phyloP scores from a whole-genome alignment of 2,797 vertebrate species.

The Pristis pectinata region DNA sequence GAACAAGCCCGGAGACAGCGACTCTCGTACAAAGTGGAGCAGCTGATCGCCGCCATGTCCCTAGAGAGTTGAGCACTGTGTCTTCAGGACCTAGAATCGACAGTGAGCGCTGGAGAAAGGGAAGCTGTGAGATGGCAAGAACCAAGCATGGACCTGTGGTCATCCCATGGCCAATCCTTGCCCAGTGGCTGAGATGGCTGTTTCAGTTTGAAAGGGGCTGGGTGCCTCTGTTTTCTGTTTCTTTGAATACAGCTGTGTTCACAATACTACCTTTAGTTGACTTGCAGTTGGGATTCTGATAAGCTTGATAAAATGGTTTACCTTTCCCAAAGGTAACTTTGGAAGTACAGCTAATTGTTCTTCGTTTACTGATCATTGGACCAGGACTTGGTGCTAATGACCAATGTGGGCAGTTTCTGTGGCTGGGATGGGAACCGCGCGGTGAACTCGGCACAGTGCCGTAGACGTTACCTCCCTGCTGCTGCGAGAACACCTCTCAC shows the following conservation, averaged over 20 bases:
- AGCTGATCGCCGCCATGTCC: conserved; percentile 90
- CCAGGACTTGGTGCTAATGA: not conserved
- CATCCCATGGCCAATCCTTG: not conserved
- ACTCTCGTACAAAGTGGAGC: conserved; percentile 90
- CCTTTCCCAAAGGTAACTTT: not conserved
- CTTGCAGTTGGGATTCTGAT: not conserved
- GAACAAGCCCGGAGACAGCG: conserved; percentile 88
- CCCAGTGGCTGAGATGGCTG: not conserved
- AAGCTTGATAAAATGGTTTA: not conserved
- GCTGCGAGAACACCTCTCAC: too few relatives aligned
- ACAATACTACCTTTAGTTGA: not conserved
- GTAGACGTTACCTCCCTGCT: not conserved
- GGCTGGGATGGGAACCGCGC: not conserved
- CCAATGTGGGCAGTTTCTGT: not conserved
- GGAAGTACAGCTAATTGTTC: not conserved
- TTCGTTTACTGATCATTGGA: not conserved
- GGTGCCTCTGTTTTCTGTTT: not conserved
- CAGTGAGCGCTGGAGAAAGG: not conserved
- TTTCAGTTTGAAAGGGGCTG: not conserved
- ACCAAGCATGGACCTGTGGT: not conserved
- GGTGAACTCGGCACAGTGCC: not conserved
- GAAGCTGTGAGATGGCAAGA: not conserved
- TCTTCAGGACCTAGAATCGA: not conserved
- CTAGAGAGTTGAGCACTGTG: conserved; percentile 78
- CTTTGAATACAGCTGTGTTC: not conserved